Base-by-base conservation (phyloP, 2,113 vertebrate genomes). In the Illadopsis cleaveri region DNA sequence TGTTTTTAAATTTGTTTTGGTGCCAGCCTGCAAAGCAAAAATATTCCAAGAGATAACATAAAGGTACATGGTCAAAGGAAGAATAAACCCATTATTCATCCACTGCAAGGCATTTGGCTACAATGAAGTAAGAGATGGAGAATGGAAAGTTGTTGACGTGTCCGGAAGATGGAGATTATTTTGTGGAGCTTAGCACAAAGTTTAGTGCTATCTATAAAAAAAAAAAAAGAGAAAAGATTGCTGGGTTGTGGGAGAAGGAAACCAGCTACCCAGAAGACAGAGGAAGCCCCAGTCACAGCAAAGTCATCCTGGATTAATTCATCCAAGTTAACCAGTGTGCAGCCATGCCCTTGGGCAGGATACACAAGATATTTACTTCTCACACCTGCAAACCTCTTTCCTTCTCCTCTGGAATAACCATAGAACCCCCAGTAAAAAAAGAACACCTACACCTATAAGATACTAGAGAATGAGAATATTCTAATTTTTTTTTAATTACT, bases 11-110 rank as follows among this genome's bases (percentile, higher is more conserved):
- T 94, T 93, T 89, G 76, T 68, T 90, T 93, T 90, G 53, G 90
- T 93, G 86, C 90, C 94, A 96, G 93, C 30, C 82, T 82, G 69
- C 0, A 10, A 65, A 83, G 44, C 25, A 92, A 90, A 96, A 93
- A 56, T 93, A 89, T 90, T 93, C 33, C 48, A 84, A 79, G 69
- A 95, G 92, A 96, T 96, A 97, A 93, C 57, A 48, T 45, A 69
- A 93, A 93, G 80, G 92, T 95, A 93, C 90, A 81, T 61, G 45
- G 50, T n/a, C 42, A 31, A 76, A 82, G 42, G 51, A 82, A 96
- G 90, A 94, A 90, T 90, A 96, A 96, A 82, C 40, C 85, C 85
- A 93, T 96, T 97, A 94, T 95, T 96, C 68, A 94, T 92, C 31
- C 17, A 21, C 33, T 65, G 69, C 45, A 50, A 89, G 57, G 45